Conservation (phyloP, 2,888 invertebrate genomes). For the Cetonia aurata region DNA sequence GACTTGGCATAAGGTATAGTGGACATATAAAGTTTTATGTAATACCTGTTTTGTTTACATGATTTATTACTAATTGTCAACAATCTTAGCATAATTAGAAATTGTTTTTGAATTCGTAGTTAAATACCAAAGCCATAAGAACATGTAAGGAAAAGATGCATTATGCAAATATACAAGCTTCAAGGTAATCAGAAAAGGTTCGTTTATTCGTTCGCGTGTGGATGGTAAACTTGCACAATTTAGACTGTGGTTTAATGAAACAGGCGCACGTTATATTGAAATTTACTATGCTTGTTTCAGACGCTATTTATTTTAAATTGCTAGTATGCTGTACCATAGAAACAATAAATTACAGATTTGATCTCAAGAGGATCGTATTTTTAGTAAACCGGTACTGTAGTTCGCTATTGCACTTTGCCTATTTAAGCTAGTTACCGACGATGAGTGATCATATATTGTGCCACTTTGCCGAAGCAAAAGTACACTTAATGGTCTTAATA, state of each 20-base stretch:
- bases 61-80: no score
- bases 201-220: constrained; percentile 9
- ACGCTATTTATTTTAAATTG: constrained; percentile 27
- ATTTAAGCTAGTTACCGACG: neutral
- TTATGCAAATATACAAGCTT: constrained; percentile 22
- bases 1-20: no score
- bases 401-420: neutral
- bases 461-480: neutral
- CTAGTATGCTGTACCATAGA: constrained; percentile 1
- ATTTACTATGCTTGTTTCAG: constrained; percentile 27
- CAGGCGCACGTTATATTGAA: constrained; percentile 22
- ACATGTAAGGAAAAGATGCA: neutral
- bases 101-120: no score
- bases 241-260: constrained; percentile 28
- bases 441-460: neutral
- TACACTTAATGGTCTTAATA: no score
- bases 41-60: no score
- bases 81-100: no score
- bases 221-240: constrained; percentile 14
- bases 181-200: constrained; percentile 3
- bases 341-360: constrained; percentile 22
- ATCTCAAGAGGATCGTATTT: neutral
- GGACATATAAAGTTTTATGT: no score
- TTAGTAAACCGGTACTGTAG: neutral
- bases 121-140: no score